Percentiles rank a stretch among this genome's conserved stretches.
Conservation (phyloP, 2,113 vertebrate species). For the Cynopterus brachyotis region DNA sequence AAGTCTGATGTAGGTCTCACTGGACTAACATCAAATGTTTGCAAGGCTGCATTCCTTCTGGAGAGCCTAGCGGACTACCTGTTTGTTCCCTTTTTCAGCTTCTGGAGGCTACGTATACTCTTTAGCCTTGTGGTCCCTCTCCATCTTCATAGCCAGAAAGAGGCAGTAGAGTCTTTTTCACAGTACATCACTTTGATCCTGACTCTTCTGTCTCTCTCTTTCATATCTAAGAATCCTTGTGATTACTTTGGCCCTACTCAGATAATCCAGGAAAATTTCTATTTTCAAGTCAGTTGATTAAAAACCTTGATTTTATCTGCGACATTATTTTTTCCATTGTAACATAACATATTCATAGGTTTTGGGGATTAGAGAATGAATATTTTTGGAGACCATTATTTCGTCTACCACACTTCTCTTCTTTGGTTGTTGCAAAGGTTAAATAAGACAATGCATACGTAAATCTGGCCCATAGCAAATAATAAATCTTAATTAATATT, state of each 20-base stretch:
- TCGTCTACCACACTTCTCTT: not conserved
- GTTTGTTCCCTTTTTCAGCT: not conserved
- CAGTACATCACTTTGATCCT: not conserved
- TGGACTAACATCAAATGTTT: not conserved
- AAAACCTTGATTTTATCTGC: not conserved
- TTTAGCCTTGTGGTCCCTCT: not conserved
- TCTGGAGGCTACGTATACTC: not conserved
- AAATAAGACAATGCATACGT: not conserved
- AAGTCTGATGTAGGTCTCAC: not conserved
- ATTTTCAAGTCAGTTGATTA: not conserved
- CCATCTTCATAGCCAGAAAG: not conserved
- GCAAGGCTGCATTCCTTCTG: not conserved
- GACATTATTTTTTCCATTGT: not conserved
- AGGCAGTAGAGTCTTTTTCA: not conserved
- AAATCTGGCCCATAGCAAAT: not conserved
- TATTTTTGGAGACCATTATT: not conserved
- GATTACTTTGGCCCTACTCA: not conserved
- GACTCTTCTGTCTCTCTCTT: not conserved
- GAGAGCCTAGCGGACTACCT: not conserved
- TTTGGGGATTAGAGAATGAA: not conserved
- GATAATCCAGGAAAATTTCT: not conserved
- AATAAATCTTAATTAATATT: not conserved
- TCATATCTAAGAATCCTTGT: not conserved
- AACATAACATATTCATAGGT: not conserved
- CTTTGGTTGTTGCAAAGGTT: not conserved